Conservation (phyloP, 2,888 invertebrate species). For the Epiblema foenella region DNA sequence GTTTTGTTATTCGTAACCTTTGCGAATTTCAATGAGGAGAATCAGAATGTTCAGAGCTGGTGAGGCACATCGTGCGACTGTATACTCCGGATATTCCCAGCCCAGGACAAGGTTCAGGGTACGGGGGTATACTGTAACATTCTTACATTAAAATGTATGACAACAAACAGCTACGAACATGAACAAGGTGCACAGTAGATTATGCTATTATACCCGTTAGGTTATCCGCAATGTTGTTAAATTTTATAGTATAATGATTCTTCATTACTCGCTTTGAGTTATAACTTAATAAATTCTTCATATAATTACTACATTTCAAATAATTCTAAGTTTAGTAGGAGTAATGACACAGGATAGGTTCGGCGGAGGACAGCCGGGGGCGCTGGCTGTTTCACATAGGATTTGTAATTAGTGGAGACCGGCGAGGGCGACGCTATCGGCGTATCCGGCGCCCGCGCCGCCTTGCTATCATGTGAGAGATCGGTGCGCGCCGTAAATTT, state of each 20-base stretch:
- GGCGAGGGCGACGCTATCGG: conserved; percentile 68
- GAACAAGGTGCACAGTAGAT: neutral
- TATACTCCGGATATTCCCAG: too few relatives aligned
- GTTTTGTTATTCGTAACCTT: too few relatives aligned
- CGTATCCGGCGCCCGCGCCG: conserved; percentile 70
- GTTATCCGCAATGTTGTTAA: conserved; percentile 6
- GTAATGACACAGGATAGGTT: conserved; percentile 23
- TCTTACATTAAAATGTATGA: neutral
- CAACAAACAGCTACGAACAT: neutral
- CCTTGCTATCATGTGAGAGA: conserved; percentile 76
- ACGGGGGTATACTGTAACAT: neutral
- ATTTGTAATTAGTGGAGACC: conserved; percentile 76
- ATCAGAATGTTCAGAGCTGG: too few relatives aligned
- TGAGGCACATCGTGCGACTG: too few relatives aligned
- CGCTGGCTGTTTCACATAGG: conserved; percentile 52
- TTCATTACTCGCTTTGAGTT: conserved; percentile 15
- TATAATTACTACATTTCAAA: conserved; percentile 34
- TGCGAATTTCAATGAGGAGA: too few relatives aligned
- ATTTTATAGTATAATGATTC: conserved; percentile 25
- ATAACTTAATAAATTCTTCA: conserved; percentile 29
- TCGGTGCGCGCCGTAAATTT: conserved; percentile 54
- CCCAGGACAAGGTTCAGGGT: too few relatives aligned
- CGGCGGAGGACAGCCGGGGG: conserved; percentile 28
- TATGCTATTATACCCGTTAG: neutral
- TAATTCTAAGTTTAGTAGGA: conserved; percentile 29